Evolutionary conservation across 1,140 invertebrate genomes (phyloP).

Genomic region (Drosophila varians): DNA sequence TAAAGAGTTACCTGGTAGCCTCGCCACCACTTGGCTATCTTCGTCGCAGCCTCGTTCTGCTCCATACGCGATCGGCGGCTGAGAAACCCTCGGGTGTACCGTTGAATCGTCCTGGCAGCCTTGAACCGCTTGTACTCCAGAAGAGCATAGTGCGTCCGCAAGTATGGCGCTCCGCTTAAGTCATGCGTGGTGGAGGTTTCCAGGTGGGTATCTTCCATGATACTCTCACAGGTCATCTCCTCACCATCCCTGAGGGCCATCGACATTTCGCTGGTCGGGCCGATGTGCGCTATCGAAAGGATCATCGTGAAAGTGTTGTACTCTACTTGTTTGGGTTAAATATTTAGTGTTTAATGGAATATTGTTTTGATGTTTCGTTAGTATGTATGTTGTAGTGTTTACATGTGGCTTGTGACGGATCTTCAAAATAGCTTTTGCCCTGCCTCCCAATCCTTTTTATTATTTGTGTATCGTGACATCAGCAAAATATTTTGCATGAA

Average conservation of each 20-base stretch:
- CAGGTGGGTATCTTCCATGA: too few species aligned
- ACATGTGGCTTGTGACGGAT: not conserved
- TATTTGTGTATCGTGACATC: too few species aligned
- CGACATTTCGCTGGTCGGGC: not conserved
- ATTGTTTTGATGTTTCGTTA: not conserved
- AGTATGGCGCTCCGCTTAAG: too few species aligned
- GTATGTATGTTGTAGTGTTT: not conserved
- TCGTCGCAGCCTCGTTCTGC: constrained; percentile 7
- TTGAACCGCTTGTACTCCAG: constrained; percentile 67
- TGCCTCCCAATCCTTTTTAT: too few species aligned
- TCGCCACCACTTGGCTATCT: constrained; percentile 48
- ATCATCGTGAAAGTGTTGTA: too few species aligned
- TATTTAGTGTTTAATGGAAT: not conserved
- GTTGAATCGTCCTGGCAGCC: constrained; percentile 60
- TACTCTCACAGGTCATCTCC: not conserved
- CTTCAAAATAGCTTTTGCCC: too few species aligned
- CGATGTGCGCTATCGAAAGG: too few species aligned
- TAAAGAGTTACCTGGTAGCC: not conserved
- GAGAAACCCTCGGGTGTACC: constrained; percentile 37
- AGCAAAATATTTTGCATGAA: too few species aligned
- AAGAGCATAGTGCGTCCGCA: not conserved
- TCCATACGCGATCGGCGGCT: rapidly evolving
- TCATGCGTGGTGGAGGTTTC: too few species aligned
- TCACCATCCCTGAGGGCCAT: not conserved
- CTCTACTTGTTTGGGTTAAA: too few species aligned